phyloP scores from a whole-genome alignment of 2,888 invertebrate genomes.

The Linyphia triangularis region DNA sequence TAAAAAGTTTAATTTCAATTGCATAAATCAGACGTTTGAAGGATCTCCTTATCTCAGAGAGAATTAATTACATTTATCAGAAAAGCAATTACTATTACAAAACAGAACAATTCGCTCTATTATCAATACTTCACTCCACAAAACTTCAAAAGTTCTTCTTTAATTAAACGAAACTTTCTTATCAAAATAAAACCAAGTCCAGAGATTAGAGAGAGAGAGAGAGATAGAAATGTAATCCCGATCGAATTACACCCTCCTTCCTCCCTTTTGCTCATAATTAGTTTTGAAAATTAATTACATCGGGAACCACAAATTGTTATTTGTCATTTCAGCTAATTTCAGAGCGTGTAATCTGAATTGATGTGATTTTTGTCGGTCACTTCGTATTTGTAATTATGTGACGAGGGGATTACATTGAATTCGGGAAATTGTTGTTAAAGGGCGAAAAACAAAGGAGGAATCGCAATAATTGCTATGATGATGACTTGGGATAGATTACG shows the following conservation, averaged over 20 bases:
- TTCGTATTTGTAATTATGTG: background rate
- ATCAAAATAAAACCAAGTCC: background rate
- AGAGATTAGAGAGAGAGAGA: background rate
- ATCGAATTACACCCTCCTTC: slow-evolving; percentile 28
- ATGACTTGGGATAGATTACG: too few relatives aligned
- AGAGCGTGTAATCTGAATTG: slow-evolving; percentile 17
- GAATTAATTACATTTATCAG: slow-evolving; percentile 13
- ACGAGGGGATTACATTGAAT: too few relatives aligned
- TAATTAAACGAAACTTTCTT: slow-evolving; percentile 23
- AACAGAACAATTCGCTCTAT: background rate
- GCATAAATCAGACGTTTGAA: too few relatives aligned
- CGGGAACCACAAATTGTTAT: background rate
- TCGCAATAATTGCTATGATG: too few relatives aligned
- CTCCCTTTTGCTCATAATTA: slow-evolving; percentile 27
- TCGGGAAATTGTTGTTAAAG: too few relatives aligned
- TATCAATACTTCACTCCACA: slow-evolving; percentile 28
- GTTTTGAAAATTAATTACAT: slow-evolving; percentile 42
- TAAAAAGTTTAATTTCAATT: too few relatives aligned
- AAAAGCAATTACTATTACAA: background rate
- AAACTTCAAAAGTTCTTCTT: slow-evolving; percentile 31
- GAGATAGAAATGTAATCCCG: slow-evolving; percentile 37
- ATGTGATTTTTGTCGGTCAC: slow-evolving; percentile 18
- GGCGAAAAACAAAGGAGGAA: too few relatives aligned
- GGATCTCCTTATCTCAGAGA: too few relatives aligned
- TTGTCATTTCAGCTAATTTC: background rate